phyloP scores from a whole-genome alignment of 2,888 invertebrate species.

The Agrochola lychnidis region DNA sequence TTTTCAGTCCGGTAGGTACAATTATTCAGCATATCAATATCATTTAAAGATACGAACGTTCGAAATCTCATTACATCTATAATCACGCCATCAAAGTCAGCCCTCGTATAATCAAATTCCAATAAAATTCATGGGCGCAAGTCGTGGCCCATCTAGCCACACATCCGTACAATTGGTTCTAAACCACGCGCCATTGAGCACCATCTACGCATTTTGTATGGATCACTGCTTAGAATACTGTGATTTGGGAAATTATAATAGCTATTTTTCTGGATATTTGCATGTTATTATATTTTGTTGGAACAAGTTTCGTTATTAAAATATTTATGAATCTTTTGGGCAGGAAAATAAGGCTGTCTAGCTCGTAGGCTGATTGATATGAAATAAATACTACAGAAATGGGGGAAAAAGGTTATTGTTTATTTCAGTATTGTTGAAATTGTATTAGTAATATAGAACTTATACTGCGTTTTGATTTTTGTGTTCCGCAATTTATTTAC shows the following conservation, averaged over 20 bases:
- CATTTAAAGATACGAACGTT: constrained; percentile 15
- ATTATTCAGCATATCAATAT: constrained; percentile 4
- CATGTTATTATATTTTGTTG: constrained; percentile 27
- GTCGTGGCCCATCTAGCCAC: constrained; percentile 59
- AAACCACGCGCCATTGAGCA: constrained; percentile 76
- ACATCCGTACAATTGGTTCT: constrained; percentile 72
- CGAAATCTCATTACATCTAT: constrained; percentile 66
- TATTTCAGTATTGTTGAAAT: not conserved
- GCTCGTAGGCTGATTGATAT: constrained; percentile 15
- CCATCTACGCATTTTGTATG: constrained; percentile 68
- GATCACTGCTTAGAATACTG: constrained; percentile 49
- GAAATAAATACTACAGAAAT: constrained; percentile 11
- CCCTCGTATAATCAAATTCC: constrained; percentile 76
- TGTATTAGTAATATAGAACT: not conserved
- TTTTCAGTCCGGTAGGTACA: not conserved
- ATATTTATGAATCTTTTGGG: constrained; percentile 19
- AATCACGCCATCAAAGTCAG: constrained; percentile 70
- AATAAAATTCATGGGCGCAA: constrained; percentile 77
- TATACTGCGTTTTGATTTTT: not conserved
- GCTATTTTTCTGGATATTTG: constrained; percentile 40
- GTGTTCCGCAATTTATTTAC: no score
- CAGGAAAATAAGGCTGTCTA: constrained; percentile 14
- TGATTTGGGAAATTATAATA: constrained; percentile 28
- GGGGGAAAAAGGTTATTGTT: not conserved
- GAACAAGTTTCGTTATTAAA: constrained; percentile 2